Conservation (phyloP, 2,113 vertebrate species). For the Anser brachyrhynchus region DNA sequence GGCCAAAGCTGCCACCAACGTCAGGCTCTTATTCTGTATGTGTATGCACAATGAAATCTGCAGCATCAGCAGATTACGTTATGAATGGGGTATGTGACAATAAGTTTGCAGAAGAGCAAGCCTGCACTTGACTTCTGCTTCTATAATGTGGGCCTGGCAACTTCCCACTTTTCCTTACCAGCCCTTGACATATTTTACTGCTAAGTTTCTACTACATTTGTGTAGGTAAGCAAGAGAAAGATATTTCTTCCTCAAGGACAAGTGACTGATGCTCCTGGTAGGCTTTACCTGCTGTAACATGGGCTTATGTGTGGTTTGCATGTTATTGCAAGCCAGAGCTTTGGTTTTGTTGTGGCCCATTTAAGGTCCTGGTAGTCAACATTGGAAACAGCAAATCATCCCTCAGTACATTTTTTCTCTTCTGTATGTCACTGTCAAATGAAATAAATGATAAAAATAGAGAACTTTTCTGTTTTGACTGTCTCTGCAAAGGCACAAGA, state of each 20-base stretch:
- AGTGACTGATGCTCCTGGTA: background rate
- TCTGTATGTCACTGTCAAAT: background rate
- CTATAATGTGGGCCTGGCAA: background rate
- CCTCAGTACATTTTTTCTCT: background rate
- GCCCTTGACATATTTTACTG: background rate
- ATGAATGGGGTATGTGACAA: fast-evolving
- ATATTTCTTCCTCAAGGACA: background rate
- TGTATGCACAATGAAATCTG: background rate
- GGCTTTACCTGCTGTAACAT: background rate
- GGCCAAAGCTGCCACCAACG: background rate
- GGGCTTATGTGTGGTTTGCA: background rate
- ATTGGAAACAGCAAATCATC: background rate
- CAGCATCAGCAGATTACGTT: background rate
- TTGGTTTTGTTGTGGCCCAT: background rate
- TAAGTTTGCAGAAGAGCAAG: background rate
- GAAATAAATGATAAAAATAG: background rate
- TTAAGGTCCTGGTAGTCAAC: background rate
- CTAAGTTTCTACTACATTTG: background rate
- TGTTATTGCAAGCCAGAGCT: background rate
- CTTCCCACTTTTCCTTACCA: background rate
- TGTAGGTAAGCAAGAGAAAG: background rate
- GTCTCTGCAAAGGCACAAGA: background rate
- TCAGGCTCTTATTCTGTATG: background rate
- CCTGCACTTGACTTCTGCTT: background rate
- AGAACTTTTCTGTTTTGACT: background rate